Evolutionary conservation across 2,797 vertebrate genomes (phyloP), one percentile per base, ranked within the genome.

Genomic region (Amphiprion clarkii): DNA sequence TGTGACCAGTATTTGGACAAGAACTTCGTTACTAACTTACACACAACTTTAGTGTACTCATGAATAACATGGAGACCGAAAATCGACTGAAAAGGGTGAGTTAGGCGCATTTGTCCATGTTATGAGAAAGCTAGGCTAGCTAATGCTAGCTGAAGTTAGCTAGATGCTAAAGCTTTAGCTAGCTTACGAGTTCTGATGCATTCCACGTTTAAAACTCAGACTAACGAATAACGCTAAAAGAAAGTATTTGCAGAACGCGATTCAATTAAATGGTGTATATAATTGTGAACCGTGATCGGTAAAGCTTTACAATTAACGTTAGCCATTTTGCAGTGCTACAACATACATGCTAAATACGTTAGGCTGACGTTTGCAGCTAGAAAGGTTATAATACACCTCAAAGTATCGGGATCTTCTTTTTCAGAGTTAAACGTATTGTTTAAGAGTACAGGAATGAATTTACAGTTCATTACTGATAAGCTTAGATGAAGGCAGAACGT

Each of bases 61-160:
- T 10, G n/a, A 61, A 1, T 33, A 88, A 58, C 55, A 96, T 96
- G 95, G 95, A 96, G 33, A 55, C 74, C 9, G 94, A 95, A 79
- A 90, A 65, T 66, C 87, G 66, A 56, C 1, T 48, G 1, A 89
- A 67, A 80, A 96, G 94, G 92, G 95, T 95, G 71, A 81, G 88
- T 83, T 9, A 7, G 7, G 0, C 4, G 0, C 13, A 6, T 9
- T 0, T 19, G 9, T 62, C 64, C 0, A 5, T 12, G 4, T 11
- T 31, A 19, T 14, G 1, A 61, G 27, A 10, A 53, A 33, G 33
- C 33, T 33, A 39, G 0, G 23, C 4, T 58, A 46, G 70, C 80
- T 67, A 52, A 27, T 0, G 8, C 2, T 56, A 79, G 77, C 81
- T 73, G 60, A 69, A 19, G 60, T 36, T 74, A 81, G 82, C 67